A percentile compares a stretch with the other conserved stretches of the same genome.
Evolutionary conservation across 2,797 vertebrate genomes (phyloP).

Genomic region (Gorsachius magnificus): DNA sequence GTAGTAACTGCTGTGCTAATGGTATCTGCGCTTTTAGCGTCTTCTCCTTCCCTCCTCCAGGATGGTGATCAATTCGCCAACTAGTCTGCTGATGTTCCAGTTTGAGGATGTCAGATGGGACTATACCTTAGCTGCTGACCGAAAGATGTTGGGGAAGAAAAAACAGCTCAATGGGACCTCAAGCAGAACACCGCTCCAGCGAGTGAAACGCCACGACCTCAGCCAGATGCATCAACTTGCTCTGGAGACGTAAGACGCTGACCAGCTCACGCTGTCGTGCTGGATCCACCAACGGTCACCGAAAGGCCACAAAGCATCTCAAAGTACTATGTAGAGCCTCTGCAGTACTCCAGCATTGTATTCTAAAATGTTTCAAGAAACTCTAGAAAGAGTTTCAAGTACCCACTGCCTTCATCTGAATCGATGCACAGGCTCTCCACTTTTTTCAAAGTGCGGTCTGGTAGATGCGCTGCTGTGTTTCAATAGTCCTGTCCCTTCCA

Average conservation of each 20-base stretch:
- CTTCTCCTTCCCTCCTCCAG: slow-evolving; percentile 60
- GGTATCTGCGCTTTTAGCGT: not conserved
- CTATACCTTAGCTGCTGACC: slow-evolving; percentile 40
- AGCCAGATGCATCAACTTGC: not conserved
- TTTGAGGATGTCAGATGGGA: slow-evolving; percentile 86
- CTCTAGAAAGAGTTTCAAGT: not conserved
- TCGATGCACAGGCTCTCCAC: not conserved
- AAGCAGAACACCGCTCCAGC: not conserved
- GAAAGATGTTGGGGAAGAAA: not conserved
- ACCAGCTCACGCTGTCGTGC: not conserved
- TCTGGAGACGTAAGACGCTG: not conserved
- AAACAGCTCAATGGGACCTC: not conserved
- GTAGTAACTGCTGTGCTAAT: not conserved
- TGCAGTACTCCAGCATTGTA: not conserved
- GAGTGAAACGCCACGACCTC: not conserved
- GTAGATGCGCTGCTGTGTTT: not conserved
- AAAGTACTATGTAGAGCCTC: slow-evolving; percentile 11
- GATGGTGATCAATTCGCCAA: slow-evolving; percentile 81
- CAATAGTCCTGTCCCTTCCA: not conserved
- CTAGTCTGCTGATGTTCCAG: slow-evolving; percentile 77
- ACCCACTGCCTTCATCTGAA: not conserved
- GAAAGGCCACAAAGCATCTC: not conserved
- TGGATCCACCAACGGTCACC: not conserved
- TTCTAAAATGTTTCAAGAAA: not conserved
- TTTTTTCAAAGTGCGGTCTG: not conserved